Evolutionary conservation across 2,797 vertebrate genomes (phyloP).

Genomic region (Cyprinella venusta): DNA sequence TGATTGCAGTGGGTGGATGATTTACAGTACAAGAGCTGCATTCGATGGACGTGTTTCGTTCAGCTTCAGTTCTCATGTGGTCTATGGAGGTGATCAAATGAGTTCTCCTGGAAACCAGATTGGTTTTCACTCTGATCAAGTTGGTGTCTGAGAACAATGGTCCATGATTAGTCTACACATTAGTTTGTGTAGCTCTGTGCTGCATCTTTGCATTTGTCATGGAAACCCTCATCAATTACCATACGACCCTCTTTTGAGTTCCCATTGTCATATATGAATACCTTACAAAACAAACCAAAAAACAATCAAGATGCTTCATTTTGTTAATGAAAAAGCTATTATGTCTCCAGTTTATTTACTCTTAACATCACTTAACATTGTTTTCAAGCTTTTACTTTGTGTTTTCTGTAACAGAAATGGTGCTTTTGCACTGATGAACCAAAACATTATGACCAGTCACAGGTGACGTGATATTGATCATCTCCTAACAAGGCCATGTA

Average conservation of each 20-base stretch:
- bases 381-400: neutral
- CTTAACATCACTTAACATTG: neutral
- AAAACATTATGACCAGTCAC: neutral
- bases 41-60: slow-evolving; percentile 48
- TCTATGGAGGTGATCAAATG: slow-evolving; percentile 29
- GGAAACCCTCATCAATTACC: neutral
- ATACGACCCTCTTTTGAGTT: neutral
- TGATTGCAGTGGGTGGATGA: slow-evolving; percentile 54
- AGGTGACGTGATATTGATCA: neutral
- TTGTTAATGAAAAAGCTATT: neutral
- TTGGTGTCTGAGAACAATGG: slow-evolving; percentile 9
- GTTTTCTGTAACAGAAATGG: neutral
- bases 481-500: neutral
- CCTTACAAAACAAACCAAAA: neutral
- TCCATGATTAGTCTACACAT: neutral
- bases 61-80: slow-evolving; percentile 39
- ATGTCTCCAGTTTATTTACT: neutral
- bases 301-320: neutral
- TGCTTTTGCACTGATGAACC: neutral
- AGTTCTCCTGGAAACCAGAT: slow-evolving; percentile 23
- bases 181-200: neutral
- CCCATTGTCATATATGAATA: neutral
- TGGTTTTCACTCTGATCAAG: slow-evolving; percentile 15
- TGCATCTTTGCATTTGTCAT: neutral
- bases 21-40: slow-evolving; percentile 48